Percentiles rank a stretch among this genome's conserved stretches.
phyloP scores from a whole-genome alignment of 1,140 invertebrate species.

The Euglossa dilemma region DNA sequence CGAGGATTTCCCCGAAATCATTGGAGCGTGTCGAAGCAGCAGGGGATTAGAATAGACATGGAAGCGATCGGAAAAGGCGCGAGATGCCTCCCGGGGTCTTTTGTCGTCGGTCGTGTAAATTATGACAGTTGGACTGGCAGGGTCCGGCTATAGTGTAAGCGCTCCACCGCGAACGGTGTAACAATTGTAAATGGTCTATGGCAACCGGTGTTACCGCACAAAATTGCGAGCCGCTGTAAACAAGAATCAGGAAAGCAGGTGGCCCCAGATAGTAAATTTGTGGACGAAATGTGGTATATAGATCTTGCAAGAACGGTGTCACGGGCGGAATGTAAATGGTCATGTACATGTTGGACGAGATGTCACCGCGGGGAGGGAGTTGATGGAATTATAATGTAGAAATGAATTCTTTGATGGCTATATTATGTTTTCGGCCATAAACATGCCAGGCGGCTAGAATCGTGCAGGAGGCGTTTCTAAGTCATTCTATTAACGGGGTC shows the following conservation, averaged over 20 bases:
- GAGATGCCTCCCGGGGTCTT: not conserved
- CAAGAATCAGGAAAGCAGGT: conserved; percentile 50
- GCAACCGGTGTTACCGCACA: not conserved
- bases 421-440: conserved; percentile 57
- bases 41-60: conserved; percentile 57
- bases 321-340: not conserved
- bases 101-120: not conserved
- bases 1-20: conserved; percentile 59
- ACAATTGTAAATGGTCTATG: not conserved
- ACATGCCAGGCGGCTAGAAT: conserved; percentile 59
- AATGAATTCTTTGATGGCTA: conserved; percentile 1
- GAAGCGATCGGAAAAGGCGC: conserved; percentile 55
- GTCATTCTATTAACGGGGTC: conserved; percentile 12
- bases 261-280: conserved; percentile 35
- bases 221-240: conserved; percentile 48
- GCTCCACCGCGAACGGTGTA: not conserved
- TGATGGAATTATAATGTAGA: not conserved
- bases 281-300: not conserved
- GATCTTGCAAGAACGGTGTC: not conserved
- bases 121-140: not conserved
- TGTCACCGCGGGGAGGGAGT: not conserved
- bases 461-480: conserved; percentile 27
- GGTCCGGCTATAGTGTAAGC: not conserved
- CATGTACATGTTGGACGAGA: no score
- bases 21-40: conserved; percentile 61